Evolutionary conservation across 2,113 vertebrate species (phyloP).

Genomic region (Alaudala cheleensis): DNA sequence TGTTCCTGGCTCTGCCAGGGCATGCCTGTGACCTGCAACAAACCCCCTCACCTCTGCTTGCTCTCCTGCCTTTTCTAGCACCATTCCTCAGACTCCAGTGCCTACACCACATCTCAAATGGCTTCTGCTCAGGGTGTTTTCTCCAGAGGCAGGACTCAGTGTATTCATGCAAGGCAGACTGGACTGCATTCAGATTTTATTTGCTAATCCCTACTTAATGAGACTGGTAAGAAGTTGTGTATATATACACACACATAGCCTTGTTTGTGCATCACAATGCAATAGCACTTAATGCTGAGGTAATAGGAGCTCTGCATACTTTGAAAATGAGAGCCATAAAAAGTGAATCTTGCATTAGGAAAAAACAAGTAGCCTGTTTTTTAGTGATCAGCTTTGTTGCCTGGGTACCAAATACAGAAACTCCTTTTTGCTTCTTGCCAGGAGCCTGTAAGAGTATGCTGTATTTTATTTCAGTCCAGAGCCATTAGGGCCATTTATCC

Average conservation of each 20-base stretch:
- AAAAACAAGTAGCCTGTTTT: background rate
- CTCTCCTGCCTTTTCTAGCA: background rate
- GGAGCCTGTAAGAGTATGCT: background rate
- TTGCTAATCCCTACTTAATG: background rate
- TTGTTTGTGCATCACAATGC: background rate
- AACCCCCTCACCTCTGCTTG: background rate
- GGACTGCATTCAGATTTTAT: background rate
- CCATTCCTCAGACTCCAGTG: background rate
- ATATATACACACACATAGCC: background rate
- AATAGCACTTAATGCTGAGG: background rate
- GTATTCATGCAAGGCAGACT: background rate
- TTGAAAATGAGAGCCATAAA: background rate
- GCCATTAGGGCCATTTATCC: background rate
- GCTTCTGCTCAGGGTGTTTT: background rate
- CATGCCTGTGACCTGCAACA: background rate
- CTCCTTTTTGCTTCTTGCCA: slow-evolving; percentile 26
- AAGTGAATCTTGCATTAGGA: background rate
- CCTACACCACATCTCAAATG: fast-evolving
- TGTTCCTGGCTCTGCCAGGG: background rate
- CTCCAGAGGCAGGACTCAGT: background rate
- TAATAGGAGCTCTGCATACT: background rate
- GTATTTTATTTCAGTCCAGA: slow-evolving; percentile 31
- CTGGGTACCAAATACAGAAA: slow-evolving; percentile 32
- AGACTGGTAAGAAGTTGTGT: background rate
- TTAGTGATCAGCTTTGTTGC: slow-evolving; percentile 9